These are phyloP conservation scores for Leucophora obtusa DNA, from an alignment of 2,888 invertebrate genomes.

Conservation along the genomic window DNA sequence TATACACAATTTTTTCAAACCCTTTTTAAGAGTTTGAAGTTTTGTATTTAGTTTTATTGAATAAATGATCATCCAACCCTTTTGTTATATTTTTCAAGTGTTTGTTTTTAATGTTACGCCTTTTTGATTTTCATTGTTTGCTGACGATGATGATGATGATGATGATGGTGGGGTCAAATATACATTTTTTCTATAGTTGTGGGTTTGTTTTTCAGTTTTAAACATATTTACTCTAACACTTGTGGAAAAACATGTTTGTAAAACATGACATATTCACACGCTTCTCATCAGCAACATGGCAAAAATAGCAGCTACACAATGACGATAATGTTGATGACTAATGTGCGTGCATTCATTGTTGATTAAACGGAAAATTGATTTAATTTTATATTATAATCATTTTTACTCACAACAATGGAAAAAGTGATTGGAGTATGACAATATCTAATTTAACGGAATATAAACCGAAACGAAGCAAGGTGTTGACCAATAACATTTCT, in stretches of 20 bases:
- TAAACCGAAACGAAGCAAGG: neutral
- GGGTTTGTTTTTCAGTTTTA: neutral
- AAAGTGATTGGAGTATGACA: neutral
- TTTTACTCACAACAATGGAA: neutral
- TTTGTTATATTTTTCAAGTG: constrained; percentile 10
- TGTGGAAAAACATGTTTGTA: constrained; percentile 42
- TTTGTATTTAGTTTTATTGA: neutral
- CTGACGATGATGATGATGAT: neutral
- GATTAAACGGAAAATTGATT: constrained; percentile 54
- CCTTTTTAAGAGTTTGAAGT: no score
- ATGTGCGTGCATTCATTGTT: constrained; percentile 41
- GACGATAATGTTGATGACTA: constrained; percentile 18
- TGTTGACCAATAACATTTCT: constrained; percentile 32
- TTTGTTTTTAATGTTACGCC: constrained; percentile 42
- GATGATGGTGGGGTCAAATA: constrained; percentile 2
- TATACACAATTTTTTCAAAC: no score
- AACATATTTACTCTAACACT: constrained; percentile 45
- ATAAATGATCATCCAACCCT: neutral
- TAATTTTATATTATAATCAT: constrained; percentile 12
- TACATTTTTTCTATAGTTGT: neutral
- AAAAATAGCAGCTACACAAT: neutral
- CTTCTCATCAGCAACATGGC: constrained; percentile 12
- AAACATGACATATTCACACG: constrained; percentile 49
- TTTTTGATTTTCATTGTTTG: constrained; percentile 33
- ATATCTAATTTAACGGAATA: neutral